Percentiles rank a stretch among this genome's conserved stretches.
Conservation (phyloP, 2,888 invertebrate genomes). For the Fissipunctia ypsillon region DNA sequence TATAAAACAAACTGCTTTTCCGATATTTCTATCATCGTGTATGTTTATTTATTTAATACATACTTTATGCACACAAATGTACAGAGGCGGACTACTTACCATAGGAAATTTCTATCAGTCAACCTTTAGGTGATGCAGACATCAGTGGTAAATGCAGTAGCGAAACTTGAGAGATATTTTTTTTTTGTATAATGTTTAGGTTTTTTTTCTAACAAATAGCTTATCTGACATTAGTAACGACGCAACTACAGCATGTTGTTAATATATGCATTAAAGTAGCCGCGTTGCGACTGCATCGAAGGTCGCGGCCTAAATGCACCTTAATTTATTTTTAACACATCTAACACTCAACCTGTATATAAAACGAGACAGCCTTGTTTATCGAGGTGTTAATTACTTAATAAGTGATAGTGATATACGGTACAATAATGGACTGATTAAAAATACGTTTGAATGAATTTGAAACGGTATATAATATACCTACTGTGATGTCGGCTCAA, state of each 20-base stretch:
- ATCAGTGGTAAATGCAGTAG: background rate
- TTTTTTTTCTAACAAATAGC: background rate
- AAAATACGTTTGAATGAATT: background rate
- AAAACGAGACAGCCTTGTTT: slow-evolving; percentile 20
- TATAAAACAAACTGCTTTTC: background rate
- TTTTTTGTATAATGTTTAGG: background rate
- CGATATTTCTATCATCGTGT: background rate
- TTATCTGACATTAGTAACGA: slow-evolving; percentile 13
- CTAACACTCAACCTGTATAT: slow-evolving; percentile 27
- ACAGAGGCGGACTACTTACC: background rate
- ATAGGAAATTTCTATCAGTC: background rate
- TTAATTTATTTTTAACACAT: slow-evolving; percentile 59
- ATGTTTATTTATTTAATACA: background rate
- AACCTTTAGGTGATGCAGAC: background rate
- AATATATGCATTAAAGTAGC: slow-evolving; percentile 45
- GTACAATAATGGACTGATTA: background rate
- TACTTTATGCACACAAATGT: background rate
- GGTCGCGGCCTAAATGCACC: slow-evolving; percentile 59
- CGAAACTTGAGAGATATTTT: background rate
- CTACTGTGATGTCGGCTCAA: background rate
- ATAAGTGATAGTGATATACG: slow-evolving; percentile 8
- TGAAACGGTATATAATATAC: too few relatives aligned
- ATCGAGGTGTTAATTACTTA: slow-evolving; percentile 26
- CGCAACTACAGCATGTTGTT: slow-evolving; percentile 14
- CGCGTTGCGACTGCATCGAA: slow-evolving; percentile 48